phyloP scores from a whole-genome alignment of 2,888 invertebrate genomes.

The Drosophila maculinotata region DNA sequence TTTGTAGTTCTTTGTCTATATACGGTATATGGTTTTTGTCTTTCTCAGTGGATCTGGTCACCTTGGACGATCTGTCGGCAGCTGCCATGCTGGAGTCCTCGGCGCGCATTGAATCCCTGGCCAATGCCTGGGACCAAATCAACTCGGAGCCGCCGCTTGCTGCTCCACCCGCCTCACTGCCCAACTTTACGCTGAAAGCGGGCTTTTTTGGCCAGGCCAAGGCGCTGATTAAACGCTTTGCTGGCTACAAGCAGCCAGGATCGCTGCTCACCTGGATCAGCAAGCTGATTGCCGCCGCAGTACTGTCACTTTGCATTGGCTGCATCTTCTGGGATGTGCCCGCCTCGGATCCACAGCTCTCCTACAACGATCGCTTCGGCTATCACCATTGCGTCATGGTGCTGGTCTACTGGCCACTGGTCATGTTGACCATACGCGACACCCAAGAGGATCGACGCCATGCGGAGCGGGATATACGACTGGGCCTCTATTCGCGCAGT shows the following conservation, averaged over 20 bases:
- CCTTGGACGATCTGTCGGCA: slow-evolving; percentile 95
- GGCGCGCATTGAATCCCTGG: slow-evolving; percentile 95
- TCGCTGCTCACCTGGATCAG: slow-evolving; percentile 92
- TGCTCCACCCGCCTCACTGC: slow-evolving; percentile 92
- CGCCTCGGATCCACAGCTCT: slow-evolving; percentile 90
- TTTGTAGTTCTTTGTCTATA: too few relatives aligned
- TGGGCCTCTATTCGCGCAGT: slow-evolving; percentile 92
- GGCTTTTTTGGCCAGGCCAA: slow-evolving; percentile 90
- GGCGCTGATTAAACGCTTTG: slow-evolving; percentile 87
- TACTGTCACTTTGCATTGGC: slow-evolving; percentile 93
- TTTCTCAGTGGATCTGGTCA: slow-evolving; percentile 94
- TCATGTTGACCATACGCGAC: slow-evolving; percentile 87
- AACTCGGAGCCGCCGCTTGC: slow-evolving; percentile 85
- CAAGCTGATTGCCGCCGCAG: slow-evolving; percentile 91
- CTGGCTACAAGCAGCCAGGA: slow-evolving; percentile 93
- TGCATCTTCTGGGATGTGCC: slow-evolving; percentile 96
- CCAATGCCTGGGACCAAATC: slow-evolving; percentile 88
- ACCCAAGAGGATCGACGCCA: slow-evolving; percentile 86
- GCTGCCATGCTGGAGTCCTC: slow-evolving; percentile 98
- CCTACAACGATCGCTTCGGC: slow-evolving; percentile 92
- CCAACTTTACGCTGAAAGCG: slow-evolving; percentile 88
- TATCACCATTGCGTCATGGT: slow-evolving; percentile 94
- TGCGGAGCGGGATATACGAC: slow-evolving; percentile 92
- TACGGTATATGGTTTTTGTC: too few relatives aligned
- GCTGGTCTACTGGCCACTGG: slow-evolving; percentile 91